Base-by-base conservation (phyloP, 1,140 invertebrate genomes). In the Dendroctonus valens region DNA sequence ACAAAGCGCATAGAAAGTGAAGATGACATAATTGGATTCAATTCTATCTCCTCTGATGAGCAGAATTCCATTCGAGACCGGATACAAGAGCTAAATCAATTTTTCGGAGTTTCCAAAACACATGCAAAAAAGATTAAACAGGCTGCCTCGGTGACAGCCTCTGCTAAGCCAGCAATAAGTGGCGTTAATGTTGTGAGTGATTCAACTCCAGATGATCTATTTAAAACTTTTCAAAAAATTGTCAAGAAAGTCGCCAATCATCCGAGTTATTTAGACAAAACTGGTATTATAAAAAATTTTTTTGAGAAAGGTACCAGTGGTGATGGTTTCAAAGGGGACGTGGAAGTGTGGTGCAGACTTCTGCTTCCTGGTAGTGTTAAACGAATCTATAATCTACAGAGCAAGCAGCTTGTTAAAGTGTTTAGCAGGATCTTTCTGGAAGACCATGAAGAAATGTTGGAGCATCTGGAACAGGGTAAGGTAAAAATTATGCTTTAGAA, bases 311-410 rank as follows among this genome's bases (percentile, higher is more conserved):
- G 91, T 14, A 79, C 81, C 5, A 81, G 84, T 69, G 84, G 82
- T 57, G 86, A 83, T 60, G 82, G 83, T 6, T 96, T 93, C 77
- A 82, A 89, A 73, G 88, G 93, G 3, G 88, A 95, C 79, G 74
- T 92, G 8, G 79, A 85, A 49, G 79, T 95, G n/a, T 93, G 93
- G 91, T 86, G 93, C 74, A 89, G 89, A 70, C 77, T 96, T 52
- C 76, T 97, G n/a, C 81, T 97, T 40, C 94, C 94, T 0, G 87
- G 87, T 15, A 88, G 90, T 42, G 83, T 86, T 3, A 93, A 95
- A 75, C 81, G 91, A 59, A 85, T 96, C 26, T 97, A 96, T 75
- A 97, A 97, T 81, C 78, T 97, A 26, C 93, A 96, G 79, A 94
- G 89, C 74, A 97, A 95, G 78, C 93, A 96, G 72, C 79, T 97